Conservation (phyloP, 2,797 vertebrate genomes). For the Clarias fuscus region DNA sequence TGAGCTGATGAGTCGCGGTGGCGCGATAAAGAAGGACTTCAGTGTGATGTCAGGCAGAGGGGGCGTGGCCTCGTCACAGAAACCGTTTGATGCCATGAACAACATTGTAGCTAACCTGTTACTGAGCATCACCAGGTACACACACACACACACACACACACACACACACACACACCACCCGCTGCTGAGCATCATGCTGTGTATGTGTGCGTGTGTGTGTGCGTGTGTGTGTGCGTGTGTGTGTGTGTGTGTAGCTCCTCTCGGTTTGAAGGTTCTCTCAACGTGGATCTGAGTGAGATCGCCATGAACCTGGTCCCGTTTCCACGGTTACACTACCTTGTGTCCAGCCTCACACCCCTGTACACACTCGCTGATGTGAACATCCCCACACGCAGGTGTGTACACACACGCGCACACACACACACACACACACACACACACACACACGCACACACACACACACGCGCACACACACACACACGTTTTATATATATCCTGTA, state of each 20-base stretch:
- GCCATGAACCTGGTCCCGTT: conserved; percentile 97
- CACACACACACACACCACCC: not conserved
- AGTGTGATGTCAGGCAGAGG: conserved; percentile 79
- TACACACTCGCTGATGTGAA: conserved; percentile 88
- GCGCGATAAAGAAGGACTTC: conserved; percentile 76
- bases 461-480: conserved; percentile 22
- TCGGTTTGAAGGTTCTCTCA: conserved; percentile 94
- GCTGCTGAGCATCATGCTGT: not conserved
- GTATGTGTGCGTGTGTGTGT: conserved; percentile 38
- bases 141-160: not conserved
- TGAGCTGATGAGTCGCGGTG: conserved; percentile 75
- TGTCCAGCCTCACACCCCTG: conserved; percentile 92
- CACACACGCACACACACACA: too few species aligned
- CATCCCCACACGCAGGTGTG: conserved; percentile 84
- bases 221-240: conserved; percentile 24
- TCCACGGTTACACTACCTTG: conserved; percentile 90
- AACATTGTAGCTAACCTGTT: conserved; percentile 95
- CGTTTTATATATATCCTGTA: not conserved
- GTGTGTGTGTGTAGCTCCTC: conserved; percentile 79
- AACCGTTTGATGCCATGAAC: conserved; percentile 96
- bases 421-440: conserved; percentile 13
- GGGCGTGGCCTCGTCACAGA: conserved; percentile 71
- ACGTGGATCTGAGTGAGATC: conserved; percentile 98
- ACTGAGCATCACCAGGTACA: conserved; percentile 90
- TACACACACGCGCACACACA: conserved; percentile 14